Conservation (phyloP, 2,888 invertebrate species). For the Cheilosia scutellata region DNA sequence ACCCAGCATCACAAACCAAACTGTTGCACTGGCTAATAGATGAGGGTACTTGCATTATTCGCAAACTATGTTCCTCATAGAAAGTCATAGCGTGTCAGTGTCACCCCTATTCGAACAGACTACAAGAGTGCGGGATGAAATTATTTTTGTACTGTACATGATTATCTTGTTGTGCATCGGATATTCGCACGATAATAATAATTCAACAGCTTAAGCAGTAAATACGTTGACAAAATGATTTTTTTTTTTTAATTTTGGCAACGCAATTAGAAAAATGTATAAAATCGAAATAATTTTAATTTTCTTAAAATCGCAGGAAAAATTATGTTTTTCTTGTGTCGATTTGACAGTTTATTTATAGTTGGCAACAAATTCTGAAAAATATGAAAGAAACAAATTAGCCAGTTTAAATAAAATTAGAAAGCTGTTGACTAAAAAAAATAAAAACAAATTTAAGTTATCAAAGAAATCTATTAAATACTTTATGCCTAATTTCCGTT, state of each 20-base stretch:
- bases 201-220: not conserved
- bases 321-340: not conserved
- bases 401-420: slow-evolving; percentile 29
- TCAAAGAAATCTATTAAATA: not conserved
- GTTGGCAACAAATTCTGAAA: slow-evolving; percentile 22
- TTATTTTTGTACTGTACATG: not conserved
- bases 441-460: not conserved
- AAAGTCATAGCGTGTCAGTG: slow-evolving; percentile 2
- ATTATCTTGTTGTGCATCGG: not conserved
- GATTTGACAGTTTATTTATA: slow-evolving; percentile 28
- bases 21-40: not conserved
- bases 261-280: not conserved
- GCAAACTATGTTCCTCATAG: not conserved
- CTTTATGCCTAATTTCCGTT: slow-evolving; percentile 39
- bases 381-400: not conserved
- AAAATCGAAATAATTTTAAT: slow-evolving; percentile 1
- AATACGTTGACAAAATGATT: not conserved
- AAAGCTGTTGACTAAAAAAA: not conserved
- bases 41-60: not conserved
- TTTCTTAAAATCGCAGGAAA: not conserved
- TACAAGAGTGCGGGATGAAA: not conserved
- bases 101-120: not conserved
- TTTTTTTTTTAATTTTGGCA: not conserved
- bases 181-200: slow-evolving; percentile 50
- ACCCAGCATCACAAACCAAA: not conserved